Conservation (phyloP, 2,888 invertebrate genomes). For the Alloplasta piceator region DNA sequence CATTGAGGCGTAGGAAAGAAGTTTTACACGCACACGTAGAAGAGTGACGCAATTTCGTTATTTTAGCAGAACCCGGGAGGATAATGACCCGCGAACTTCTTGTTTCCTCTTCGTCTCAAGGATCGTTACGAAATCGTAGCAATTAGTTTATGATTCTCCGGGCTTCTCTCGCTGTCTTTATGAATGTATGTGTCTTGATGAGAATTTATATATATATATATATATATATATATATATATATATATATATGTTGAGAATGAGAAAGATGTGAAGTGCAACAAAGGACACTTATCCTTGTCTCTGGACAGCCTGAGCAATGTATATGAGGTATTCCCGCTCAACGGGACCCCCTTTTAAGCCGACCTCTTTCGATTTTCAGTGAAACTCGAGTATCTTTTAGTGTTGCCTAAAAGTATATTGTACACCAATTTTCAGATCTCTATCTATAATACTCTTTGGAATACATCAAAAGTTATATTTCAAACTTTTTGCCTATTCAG, state of each 20-base stretch:
- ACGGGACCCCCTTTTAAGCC: too few species aligned
- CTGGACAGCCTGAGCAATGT: not conserved
- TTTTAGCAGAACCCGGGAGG: constrained; percentile 52
- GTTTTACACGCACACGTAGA: not conserved
- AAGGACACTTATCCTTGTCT: constrained; percentile 41
- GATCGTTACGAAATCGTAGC: constrained; percentile 72
- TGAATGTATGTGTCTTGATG: not conserved
- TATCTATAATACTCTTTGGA: too few species aligned
- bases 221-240: not conserved
- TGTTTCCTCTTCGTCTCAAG: constrained; percentile 56
- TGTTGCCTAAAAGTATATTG: too few species aligned
- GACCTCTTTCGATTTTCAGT: too few species aligned
- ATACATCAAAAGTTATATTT: too few species aligned
- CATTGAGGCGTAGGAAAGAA: constrained; percentile 31
- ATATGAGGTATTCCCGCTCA: too few species aligned
- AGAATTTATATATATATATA: not conserved
- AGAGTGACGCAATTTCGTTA: constrained; percentile 53
- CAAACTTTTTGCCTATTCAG: too few species aligned
- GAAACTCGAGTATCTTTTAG: too few species aligned
- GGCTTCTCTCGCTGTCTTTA: not conserved
- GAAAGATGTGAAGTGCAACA: constrained; percentile 35
- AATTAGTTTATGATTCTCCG: constrained; percentile 67
- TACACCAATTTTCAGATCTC: too few species aligned
- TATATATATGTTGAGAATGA: constrained; percentile 1
- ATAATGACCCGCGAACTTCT: constrained; percentile 71